Evolutionary conservation across 1,140 invertebrate genomes (phyloP).

Genomic region (Drosophila arizonae): DNA sequence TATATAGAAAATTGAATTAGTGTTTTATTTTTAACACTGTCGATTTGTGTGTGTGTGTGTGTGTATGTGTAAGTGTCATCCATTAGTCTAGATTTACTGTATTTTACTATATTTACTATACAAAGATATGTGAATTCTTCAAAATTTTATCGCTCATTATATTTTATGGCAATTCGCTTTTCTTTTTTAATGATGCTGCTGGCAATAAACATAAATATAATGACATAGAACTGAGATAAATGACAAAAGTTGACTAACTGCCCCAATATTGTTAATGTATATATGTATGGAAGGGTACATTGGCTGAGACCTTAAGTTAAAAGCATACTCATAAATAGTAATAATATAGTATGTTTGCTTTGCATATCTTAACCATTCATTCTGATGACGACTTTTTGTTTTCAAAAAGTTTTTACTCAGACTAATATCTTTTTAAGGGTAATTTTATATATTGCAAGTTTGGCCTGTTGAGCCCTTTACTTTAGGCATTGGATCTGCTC

Average conservation of each 20-base stretch:
- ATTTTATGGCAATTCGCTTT: constrained; percentile 37
- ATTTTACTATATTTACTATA: too few species aligned
- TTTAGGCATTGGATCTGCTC: too few species aligned
- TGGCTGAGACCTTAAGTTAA: not conserved
- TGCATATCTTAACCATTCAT: constrained; percentile 16
- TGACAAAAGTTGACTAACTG: constrained; percentile 47
- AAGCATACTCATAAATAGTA: constrained; percentile 26
- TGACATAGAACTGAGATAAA: constrained; percentile 42
- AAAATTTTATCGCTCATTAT: constrained; percentile 39
- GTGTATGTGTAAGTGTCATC: not conserved
- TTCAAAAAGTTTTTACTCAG: too few species aligned
- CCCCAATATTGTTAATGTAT: not conserved
- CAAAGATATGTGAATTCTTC: constrained; percentile 15
- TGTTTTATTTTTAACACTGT: constrained; percentile 21
- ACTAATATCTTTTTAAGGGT: too few species aligned
- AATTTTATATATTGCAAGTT: too few species aligned
- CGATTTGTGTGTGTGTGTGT: not conserved
- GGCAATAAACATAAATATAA: constrained; percentile 62
- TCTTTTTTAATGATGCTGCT: constrained; percentile 41
- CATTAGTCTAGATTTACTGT: not conserved
- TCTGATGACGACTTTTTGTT: too few species aligned
- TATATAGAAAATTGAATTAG: constrained; percentile 44
- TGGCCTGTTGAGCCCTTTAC: too few species aligned
- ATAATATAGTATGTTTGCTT: not conserved
- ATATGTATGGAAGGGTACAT: constrained; percentile 1